Conservation (phyloP, 1,140 invertebrate species). For the Maconellicoccus hirsutus region DNA sequence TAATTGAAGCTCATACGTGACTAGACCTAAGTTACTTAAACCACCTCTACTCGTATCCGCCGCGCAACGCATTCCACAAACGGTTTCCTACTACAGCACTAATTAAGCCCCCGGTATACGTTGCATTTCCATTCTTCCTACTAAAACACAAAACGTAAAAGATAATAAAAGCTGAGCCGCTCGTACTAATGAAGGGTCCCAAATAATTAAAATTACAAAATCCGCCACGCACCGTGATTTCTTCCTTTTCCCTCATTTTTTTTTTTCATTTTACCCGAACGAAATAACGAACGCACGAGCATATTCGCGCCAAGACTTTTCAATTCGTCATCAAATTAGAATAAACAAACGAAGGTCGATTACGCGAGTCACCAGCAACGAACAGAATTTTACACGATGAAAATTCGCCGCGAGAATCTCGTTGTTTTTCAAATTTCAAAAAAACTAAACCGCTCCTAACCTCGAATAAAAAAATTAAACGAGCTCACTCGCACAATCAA, state of each 20-base stretch:
- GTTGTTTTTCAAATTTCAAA: too few relatives aligned
- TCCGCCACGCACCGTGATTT: not conserved
- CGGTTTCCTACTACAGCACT: constrained; percentile 7
- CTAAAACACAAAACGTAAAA: constrained; percentile 10
- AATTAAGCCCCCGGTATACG: constrained; percentile 12
- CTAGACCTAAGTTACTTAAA: constrained; percentile 16
- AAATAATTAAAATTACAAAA: constrained; percentile 15
- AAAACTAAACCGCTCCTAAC: too few relatives aligned
- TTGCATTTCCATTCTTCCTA: constrained; percentile 8
- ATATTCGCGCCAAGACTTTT: too few relatives aligned
- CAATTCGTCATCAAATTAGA: too few relatives aligned
- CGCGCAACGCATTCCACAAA: not conserved
- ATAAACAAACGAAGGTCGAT: too few relatives aligned
- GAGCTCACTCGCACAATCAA: too few relatives aligned
- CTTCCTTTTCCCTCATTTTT: not conserved
- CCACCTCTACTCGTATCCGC: not conserved
- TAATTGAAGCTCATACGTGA: constrained; percentile 21
- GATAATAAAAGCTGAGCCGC: constrained; percentile 13
- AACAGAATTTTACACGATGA: too few relatives aligned
- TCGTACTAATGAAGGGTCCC: constrained; percentile 2
- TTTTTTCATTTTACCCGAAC: not conserved
- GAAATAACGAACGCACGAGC: not conserved
- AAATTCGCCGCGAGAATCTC: too few relatives aligned
- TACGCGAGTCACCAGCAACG: too few relatives aligned
- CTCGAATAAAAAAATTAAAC: too few relatives aligned